Evolutionary conservation across 2,888 invertebrate species (phyloP).

Genomic region (Branchellion lobata): DNA sequence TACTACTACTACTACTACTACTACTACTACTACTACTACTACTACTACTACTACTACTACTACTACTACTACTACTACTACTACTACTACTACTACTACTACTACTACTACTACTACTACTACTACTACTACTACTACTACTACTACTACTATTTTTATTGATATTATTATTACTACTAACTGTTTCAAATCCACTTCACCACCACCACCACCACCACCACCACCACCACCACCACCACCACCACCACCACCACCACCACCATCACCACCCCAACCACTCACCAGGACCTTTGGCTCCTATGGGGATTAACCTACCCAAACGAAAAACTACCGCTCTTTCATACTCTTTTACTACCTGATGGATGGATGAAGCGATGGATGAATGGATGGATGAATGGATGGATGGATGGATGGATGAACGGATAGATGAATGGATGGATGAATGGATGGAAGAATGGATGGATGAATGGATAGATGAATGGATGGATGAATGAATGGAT

Average conservation of each 20-base stretch:
- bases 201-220: too few species aligned
- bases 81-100: neutral
- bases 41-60: neutral
- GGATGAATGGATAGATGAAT: too few species aligned
- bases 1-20: too few species aligned
- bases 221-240: too few species aligned
- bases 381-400: too few species aligned
- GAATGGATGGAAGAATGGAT: too few species aligned
- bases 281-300: slow-evolving; percentile 4
- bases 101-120: neutral
- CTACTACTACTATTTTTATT: too few species aligned
- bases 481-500: too few species aligned
- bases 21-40: slow-evolving; percentile 8
- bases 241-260: too few species aligned
- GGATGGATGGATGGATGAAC: neutral
- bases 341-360: slow-evolving; percentile 6
- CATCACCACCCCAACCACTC: too few species aligned
- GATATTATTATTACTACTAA: neutral
- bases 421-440: neutral
- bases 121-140: neutral
- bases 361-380: too few species aligned
- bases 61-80: slow-evolving; percentile 7
- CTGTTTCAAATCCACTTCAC: neutral
- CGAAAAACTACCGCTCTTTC: slow-evolving; percentile 16
- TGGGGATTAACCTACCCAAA: neutral